A percentile compares a stretch with the other conserved stretches of the same genome.
Conservation (phyloP, 2,797 vertebrate species). For the Enteromius paludinosus region DNA sequence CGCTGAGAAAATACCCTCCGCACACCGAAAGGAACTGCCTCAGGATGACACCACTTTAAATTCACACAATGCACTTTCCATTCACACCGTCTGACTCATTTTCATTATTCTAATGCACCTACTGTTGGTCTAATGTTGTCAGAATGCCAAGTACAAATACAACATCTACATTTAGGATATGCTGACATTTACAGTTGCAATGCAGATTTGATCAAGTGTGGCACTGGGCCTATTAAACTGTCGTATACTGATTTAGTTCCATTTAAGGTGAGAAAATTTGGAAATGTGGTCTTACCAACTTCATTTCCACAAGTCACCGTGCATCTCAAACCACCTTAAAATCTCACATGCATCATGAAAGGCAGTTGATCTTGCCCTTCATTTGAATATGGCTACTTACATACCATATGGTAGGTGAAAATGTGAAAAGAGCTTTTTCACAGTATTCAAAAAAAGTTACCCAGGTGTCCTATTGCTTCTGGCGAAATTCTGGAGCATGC, state of each 20-base stretch:
- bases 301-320: not conserved
- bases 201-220: slow-evolving; percentile 8
- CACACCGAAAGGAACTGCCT: slow-evolving; percentile 14
- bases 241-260: not conserved
- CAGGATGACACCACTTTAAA: slow-evolving; percentile 9
- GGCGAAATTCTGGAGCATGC: not conserved
- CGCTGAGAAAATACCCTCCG: slow-evolving; percentile 21
- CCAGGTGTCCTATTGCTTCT: not conserved
- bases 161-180: not conserved
- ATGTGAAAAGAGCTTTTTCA: not conserved
- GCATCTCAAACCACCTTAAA: not conserved
- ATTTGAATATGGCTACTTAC: not conserved
- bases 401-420: not conserved
- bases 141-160: not conserved
- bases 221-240: not conserved
- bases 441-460: not conserved
- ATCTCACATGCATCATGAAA: not conserved
- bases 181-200: not conserved
- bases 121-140: slow-evolving; percentile 9
- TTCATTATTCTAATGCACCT: slow-evolving; percentile 23
- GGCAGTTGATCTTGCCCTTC: not conserved
- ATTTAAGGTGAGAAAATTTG: not conserved
- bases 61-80: slow-evolving; percentile 19
- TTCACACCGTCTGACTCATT: not conserved
- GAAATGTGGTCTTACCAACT: not conserved